Percentiles rank a stretch among this genome's conserved stretches.
Evolutionary conservation across 2,888 invertebrate species (phyloP).

Genomic region (Sclerodermus sp.): DNA sequence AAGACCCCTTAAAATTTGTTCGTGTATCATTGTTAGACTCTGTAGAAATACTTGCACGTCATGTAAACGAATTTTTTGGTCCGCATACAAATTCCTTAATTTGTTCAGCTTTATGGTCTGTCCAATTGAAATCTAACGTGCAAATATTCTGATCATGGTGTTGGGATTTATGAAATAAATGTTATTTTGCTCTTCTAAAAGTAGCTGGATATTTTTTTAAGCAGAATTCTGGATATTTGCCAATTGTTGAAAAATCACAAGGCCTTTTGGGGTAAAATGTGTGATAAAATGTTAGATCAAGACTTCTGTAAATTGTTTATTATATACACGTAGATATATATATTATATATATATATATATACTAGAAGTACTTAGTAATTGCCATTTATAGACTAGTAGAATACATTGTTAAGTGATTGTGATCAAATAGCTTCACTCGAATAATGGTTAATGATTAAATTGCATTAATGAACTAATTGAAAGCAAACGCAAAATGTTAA

Average conservation of each 20-base stretch:
- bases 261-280: slow-evolving; percentile 15
- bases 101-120: slow-evolving; percentile 17
- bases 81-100: slow-evolving; percentile 8
- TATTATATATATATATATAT: neutral
- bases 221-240: slow-evolving; percentile 20
- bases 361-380: slow-evolving; percentile 19
- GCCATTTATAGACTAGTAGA: slow-evolving; percentile 20
- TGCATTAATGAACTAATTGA: slow-evolving; percentile 12
- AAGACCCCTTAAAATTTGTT: too few species aligned
- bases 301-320: slow-evolving; percentile 19
- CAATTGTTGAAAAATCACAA: slow-evolving; percentile 11
- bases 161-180: slow-evolving; percentile 1
- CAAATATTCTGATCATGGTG: slow-evolving; percentile 23
- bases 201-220: slow-evolving; percentile 7
- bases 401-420: slow-evolving; percentile 27
- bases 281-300: slow-evolving; percentile 22
- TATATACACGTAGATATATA: neutral
- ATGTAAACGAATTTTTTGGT: neutral
- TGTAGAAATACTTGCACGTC: too few species aligned
- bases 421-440: slow-evolving; percentile 30
- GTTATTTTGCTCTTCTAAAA: too few species aligned
- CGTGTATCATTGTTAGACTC: too few species aligned
- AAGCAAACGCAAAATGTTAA: slow-evolving; percentile 12
- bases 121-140: slow-evolving; percentile 16
- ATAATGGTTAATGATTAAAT: slow-evolving; percentile 10